phyloP scores from a whole-genome alignment of 1,140 invertebrate species.

The Leptopilina boulardi region DNA sequence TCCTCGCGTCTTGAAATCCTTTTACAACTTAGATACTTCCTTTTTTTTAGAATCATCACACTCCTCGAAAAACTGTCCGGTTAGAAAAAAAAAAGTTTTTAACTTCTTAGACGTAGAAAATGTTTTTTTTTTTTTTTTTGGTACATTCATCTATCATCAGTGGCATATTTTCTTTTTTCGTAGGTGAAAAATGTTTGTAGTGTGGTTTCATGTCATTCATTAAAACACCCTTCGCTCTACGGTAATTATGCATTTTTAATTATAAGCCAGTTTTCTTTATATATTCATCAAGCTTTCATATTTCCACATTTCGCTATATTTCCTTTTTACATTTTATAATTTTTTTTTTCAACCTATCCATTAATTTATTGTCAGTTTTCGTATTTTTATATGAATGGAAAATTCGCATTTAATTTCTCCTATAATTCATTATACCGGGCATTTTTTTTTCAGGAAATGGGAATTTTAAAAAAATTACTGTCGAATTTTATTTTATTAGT shows the following conservation, averaged over 20 bases:
- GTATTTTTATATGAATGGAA: too few relatives aligned
- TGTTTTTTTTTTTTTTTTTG: background rate
- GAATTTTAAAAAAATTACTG: too few relatives aligned
- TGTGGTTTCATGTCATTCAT: background rate
- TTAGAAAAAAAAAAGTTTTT: slow-evolving; percentile 3
- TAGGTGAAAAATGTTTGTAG: too few relatives aligned
- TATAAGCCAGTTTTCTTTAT: background rate
- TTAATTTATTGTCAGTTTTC: too few relatives aligned
- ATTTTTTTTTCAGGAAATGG: too few relatives aligned
- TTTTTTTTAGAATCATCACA: slow-evolving; percentile 4
- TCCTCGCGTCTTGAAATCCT: background rate
- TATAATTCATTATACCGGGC: too few relatives aligned
- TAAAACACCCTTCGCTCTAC: background rate
- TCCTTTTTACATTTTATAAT: background rate
- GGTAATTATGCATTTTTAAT: background rate
- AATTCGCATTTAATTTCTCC: too few relatives aligned
- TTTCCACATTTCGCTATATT: background rate
- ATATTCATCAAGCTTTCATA: slow-evolving; percentile 9
- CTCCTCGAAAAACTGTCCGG: background rate
- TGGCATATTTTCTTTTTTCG: background rate
- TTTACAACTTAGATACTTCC: slow-evolving; percentile 7
- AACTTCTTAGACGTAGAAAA: background rate
- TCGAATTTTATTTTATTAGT: too few relatives aligned
- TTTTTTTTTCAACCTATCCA: too few relatives aligned
- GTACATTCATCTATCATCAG: background rate